These are phyloP conservation scores for Fratercula arctica DNA, from an alignment of 2,797 vertebrate genomes.

Conservation along the genomic window DNA sequence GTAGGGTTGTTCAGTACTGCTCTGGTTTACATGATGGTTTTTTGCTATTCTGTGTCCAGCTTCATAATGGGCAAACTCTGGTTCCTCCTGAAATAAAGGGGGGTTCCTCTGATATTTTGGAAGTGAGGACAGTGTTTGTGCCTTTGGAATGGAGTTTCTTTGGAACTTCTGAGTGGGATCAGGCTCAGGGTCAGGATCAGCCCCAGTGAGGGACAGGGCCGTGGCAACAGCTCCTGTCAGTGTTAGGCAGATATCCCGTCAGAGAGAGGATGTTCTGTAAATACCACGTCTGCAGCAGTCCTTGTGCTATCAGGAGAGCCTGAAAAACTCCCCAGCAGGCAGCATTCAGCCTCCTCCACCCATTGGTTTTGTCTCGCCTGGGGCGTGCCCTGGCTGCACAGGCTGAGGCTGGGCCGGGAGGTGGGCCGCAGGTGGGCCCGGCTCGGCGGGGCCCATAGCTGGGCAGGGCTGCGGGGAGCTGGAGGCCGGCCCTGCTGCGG, in stretches of 20 bases:
- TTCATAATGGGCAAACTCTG: neutral
- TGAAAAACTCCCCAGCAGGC: neutral
- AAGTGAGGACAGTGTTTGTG: neutral
- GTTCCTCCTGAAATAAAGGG: neutral
- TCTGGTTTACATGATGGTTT: neutral
- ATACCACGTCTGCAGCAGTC: neutral
- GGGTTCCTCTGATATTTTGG: neutral
- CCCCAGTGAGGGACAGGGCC: neutral
- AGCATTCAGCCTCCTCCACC: neutral
- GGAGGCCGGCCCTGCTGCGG: neutral
- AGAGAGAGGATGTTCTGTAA: neutral
- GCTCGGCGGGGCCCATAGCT: neutral
- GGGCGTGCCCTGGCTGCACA: neutral
- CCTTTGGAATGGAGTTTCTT: neutral
- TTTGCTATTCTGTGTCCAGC: neutral
- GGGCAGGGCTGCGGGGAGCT: neutral
- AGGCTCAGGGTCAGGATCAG: neutral
- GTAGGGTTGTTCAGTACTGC: neutral
- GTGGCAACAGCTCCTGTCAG: neutral
- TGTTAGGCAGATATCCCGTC: no score
- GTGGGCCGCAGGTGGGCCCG: neutral
- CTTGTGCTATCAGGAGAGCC: neutral
- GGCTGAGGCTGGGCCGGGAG: no score
- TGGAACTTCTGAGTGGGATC: neutral
- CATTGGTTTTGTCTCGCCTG: neutral